phyloP scores from a whole-genome alignment of 2,888 invertebrate genomes.

The Melipona bicolor region DNA sequence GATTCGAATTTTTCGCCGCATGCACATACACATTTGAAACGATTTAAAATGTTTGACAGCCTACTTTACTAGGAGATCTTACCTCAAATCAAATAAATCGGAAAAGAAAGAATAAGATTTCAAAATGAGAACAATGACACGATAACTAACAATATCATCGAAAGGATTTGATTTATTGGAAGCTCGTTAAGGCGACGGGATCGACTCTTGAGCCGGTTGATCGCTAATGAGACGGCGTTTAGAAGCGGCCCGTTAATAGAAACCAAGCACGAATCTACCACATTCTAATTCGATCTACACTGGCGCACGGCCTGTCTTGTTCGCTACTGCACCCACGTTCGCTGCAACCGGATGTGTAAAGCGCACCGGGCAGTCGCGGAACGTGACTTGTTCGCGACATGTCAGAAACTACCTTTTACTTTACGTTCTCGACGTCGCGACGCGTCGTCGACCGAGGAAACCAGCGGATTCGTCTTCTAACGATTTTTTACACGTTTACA shows the following conservation, averaged over 20 bases:
- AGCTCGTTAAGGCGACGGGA: slow-evolving; percentile 16
- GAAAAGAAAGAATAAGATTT: not conserved
- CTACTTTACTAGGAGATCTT: too few relatives aligned
- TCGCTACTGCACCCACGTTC: slow-evolving; percentile 66
- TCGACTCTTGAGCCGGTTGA: slow-evolving; percentile 17
- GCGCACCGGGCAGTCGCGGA: slow-evolving; percentile 60
- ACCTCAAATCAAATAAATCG: not conserved
- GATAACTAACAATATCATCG: not conserved
- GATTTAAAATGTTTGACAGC: too few relatives aligned
- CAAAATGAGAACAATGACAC: not conserved
- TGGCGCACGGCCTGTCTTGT: slow-evolving; percentile 52
- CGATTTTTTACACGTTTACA: not conserved
- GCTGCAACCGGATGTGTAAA: slow-evolving; percentile 69
- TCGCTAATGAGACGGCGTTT: slow-evolving; percentile 55
- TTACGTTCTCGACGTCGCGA: slow-evolving; percentile 3
- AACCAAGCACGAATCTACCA: slow-evolving; percentile 45
- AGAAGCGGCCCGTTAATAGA: slow-evolving; percentile 53
- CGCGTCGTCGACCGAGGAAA: slow-evolving; percentile 18
- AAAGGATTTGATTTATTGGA: slow-evolving; percentile 3
- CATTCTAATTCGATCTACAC: slow-evolving; percentile 61
- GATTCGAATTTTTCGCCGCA: too few relatives aligned
- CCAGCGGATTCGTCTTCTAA: slow-evolving; percentile 17
- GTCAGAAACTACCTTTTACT: slow-evolving; percentile 53
- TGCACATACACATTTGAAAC: too few relatives aligned
- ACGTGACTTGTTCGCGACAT: slow-evolving; percentile 69